Percentiles rank a stretch among this genome's conserved stretches.
Evolutionary conservation across 2,797 vertebrate genomes (phyloP).

Genomic region (Sebastes minor): DNA sequence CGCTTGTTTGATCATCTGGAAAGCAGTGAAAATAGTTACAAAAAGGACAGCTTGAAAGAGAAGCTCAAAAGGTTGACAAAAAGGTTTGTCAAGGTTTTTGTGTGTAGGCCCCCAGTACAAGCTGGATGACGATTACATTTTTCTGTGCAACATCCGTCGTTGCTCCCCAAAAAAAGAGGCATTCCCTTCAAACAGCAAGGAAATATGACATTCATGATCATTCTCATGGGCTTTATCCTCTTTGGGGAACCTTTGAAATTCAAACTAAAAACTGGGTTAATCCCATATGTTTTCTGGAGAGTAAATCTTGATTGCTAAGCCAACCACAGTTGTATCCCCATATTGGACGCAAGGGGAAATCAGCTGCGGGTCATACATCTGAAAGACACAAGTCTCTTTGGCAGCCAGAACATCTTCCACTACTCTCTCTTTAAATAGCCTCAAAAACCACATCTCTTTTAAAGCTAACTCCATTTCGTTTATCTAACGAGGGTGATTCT

Average conservation of each 20-base stretch:
- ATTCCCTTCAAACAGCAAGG: conserved; percentile 45
- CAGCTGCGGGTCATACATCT: conserved; percentile 38
- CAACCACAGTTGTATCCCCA: conserved; percentile 45
- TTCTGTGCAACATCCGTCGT: conserved; percentile 12
- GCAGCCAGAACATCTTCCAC: conserved; percentile 21
- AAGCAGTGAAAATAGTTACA: neutral
- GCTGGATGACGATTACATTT: conserved; percentile 30
- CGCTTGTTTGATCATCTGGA: neutral
- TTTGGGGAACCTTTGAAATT: conserved; percentile 61
- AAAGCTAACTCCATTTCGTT: neutral
- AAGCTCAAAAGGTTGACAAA: neutral
- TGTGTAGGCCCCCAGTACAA: neutral
- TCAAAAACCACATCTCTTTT: conserved; percentile 22
- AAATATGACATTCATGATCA: conserved; percentile 52
- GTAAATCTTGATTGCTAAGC: conserved; percentile 43
- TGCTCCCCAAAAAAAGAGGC: conserved; percentile 23
- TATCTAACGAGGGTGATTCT: conserved; percentile 6
- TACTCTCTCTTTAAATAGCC: conserved; percentile 20
- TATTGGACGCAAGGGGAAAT: conserved; percentile 49
- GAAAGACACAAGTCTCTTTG: conserved; percentile 46
- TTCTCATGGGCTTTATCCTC: conserved; percentile 52
- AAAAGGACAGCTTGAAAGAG: neutral
- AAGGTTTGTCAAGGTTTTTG: conserved; percentile 8
- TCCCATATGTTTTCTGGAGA: conserved; percentile 67
- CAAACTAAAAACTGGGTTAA: conserved; percentile 59